Base-by-base conservation (phyloP, 2,888 invertebrate species). In the Drosophila quinaria region DNA sequence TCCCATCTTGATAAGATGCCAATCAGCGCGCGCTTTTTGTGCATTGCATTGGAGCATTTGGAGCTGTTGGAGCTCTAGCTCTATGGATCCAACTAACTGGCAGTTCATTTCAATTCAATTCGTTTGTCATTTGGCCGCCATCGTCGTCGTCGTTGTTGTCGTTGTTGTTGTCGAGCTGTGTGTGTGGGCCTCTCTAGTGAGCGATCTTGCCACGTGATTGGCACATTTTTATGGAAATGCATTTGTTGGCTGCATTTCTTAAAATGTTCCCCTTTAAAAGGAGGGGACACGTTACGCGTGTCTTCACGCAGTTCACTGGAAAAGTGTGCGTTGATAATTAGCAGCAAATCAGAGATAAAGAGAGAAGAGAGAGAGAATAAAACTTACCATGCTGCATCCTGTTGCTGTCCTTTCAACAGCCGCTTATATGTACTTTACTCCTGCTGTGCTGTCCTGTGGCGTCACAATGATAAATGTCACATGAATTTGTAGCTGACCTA, bases 1-100 rank as follows among this genome's bases (percentile, higher is more conserved):
- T 87, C 92, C 92, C 89, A 92, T 92, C 92, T 86, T 86, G 92
- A 92, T 92, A 92, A 92, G 91, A 90, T 90, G 91, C 85, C 90
- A 92, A 92, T 92, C 92, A 90, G 90, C 81, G 63, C 78, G 76
- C 81, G 25, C 71, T 81, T 87, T 80, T 25, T 25, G 25, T 84
- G 74, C 78, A 74, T 72, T 81, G 80, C 74, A 70, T 73, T 78
- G 74, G 33, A 55, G 61, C 19, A 49, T 64, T 10, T 55, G 69
- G 50, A 69, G 63, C 42, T 50, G 44, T 47, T 67, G 66, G 33
- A 46, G 62, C 59, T 13, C 37, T 46, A 58, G 41, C 56, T 17
- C 55, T 42, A 31, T 13, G 31, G 19, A n/a, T 1, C 17, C 41
- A 31, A 11, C 31, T 15, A 49, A 56, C 58, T 77, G 52, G 78